Base-by-base conservation (phyloP, 2,113 vertebrate genomes). In the Rhea pennata region DNA sequence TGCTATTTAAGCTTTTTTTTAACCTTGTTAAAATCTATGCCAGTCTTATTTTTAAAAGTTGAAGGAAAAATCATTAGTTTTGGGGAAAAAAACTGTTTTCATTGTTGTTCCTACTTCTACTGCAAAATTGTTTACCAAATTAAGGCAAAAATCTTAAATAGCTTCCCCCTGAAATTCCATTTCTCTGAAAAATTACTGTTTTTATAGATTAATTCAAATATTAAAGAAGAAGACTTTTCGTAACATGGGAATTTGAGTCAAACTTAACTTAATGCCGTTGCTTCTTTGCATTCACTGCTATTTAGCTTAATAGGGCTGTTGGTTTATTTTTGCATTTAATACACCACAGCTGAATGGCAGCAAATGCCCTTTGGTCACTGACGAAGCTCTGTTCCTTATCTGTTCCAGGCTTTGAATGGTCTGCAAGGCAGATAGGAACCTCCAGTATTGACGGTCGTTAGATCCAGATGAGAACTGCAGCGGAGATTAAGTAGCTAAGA, bases 41-140 rank as follows among this genome's bases (percentile, higher is more conserved):
- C 67, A 71, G 64, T 62, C 80, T 88, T 92, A 90, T 94, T 95
- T 95, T 94, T 80, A 86, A 69, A 56, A 86, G 26, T 53, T 44
- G 12, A 44, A 88, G n/a, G 69, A 58, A 92, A 92, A 90, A 80
- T 1, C 39, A 21, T 4, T 5, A 14, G 48, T 79, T 64, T 53
- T 23, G 0, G 36, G 48, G 59, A 85, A 66, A 74, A 19, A 58
- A 15, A 9, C 5, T 33, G 80, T n/a, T n/a, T 23, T 9, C 6
- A 8, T 5, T 5, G 62, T 44, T 51, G 58, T 88, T 83, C 66
- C 64, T 66, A 88, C 40, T 95, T 79, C 46, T 44, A 33, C 24
- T 79, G 31, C 14, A 82, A 51, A 72, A 65, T 26, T 10, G 0
- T 72, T 61, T 72, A 24, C 53, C 39, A 88, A 56, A 75, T 44